phyloP scores from a whole-genome alignment of 2,797 vertebrate species.

The Chromis chromis region DNA sequence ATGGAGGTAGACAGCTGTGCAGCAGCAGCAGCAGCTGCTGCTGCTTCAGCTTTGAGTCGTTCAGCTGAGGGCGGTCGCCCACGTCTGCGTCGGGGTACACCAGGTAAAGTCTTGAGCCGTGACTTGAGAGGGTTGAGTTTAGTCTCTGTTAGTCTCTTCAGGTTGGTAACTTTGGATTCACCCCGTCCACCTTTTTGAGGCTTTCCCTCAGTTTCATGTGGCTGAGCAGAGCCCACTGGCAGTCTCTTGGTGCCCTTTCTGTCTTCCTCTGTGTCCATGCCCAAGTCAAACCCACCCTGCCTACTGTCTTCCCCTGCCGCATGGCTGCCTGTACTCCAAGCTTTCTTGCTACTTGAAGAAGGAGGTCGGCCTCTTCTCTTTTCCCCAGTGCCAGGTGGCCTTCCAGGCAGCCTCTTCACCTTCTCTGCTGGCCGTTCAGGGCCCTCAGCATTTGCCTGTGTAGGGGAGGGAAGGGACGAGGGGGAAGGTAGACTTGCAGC shows the following conservation, averaged over 20 bases:
- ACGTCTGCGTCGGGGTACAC: conserved; percentile 88
- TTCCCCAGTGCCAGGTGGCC: conserved; percentile 89
- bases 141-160: conserved; percentile 92
- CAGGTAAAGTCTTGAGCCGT: conserved; percentile 91
- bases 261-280: conserved; percentile 86
- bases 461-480: conserved; percentile 82
- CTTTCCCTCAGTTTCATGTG: conserved; percentile 82
- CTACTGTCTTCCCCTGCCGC: conserved; percentile 84
- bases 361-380: conserved; percentile 96
- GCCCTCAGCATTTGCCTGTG: conserved; percentile 87
- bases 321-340: conserved; percentile 76
- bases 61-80: conserved; percentile 94
- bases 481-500: conserved; percentile 83
- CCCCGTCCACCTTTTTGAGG: conserved; percentile 76
- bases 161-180: conserved; percentile 88
- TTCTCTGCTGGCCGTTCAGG: conserved; percentile 87
- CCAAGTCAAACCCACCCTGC: conserved; percentile 79
- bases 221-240: conserved; percentile 88
- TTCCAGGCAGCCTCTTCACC: conserved; percentile 91
- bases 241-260: conserved; percentile 89
- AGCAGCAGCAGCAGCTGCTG: conserved; percentile 76
- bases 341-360: conserved; percentile 78
- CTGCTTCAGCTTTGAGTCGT: conserved; percentile 89
- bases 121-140: conserved; percentile 94
- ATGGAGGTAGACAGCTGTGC: conserved; percentile 75